Conservation (phyloP, 1,140 invertebrate species). For the Lasaia peninsularis region DNA sequence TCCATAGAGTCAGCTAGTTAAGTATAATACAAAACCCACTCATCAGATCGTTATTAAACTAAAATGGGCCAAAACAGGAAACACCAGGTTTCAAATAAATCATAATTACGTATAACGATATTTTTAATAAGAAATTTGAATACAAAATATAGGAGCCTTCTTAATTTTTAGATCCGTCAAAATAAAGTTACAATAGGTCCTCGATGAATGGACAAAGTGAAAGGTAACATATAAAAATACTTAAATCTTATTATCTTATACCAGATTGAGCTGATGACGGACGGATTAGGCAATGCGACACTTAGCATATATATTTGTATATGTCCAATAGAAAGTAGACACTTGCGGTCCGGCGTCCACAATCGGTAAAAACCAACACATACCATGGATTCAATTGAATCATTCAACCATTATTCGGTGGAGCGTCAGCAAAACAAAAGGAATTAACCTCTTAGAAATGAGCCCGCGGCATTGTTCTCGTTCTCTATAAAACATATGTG, state of each 20-base stretch:
- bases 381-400: conserved; percentile 66
- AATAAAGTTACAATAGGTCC: not conserved
- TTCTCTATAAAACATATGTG: too few species aligned
- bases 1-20: too few species aligned
- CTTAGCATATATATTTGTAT: conserved; percentile 15
- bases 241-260: conserved; percentile 7
- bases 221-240: not conserved
- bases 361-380: conserved; percentile 59
- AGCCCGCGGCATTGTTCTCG: too few species aligned
- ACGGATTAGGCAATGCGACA: conserved; percentile 11
- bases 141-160: too few species aligned
- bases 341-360: conserved; percentile 34
- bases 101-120: too few species aligned
- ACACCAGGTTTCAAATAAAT: too few species aligned
- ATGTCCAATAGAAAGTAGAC: conserved; percentile 55
- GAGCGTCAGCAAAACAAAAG: conserved; percentile 38
- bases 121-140: too few species aligned
- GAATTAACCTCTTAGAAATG: conserved; percentile 15
- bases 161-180: not conserved
- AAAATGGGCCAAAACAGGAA: too few species aligned
- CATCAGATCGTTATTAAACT: too few species aligned
- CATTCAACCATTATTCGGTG: conserved; percentile 49
- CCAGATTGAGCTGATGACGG: conserved; percentile 2
- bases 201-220: not conserved
- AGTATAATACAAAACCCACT: too few species aligned